Conservation (phyloP, 2,888 invertebrate species). For the Drosophila melanocephala region DNA sequence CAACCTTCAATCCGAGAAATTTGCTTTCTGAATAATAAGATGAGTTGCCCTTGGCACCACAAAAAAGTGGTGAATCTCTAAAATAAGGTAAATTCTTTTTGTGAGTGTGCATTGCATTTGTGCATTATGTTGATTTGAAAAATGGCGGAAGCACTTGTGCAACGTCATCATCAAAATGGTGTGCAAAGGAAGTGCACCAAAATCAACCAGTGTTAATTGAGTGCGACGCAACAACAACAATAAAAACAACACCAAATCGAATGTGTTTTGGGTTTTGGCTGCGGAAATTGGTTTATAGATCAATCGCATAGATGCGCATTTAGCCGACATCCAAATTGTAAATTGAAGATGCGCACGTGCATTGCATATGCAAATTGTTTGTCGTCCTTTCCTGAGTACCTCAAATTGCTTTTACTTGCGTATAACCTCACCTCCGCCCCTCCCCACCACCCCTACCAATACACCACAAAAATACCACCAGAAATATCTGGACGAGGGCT, state of each 20-base stretch:
- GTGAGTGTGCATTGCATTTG: slow-evolving; percentile 3
- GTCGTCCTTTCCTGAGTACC: slow-evolving; percentile 63
- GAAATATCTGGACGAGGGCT: slow-evolving; percentile 39
- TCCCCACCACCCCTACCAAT: background rate
- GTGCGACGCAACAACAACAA: slow-evolving; percentile 46
- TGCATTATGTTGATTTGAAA: slow-evolving; percentile 38
- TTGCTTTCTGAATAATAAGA: background rate
- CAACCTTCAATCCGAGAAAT: background rate
- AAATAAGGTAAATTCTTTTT: background rate
- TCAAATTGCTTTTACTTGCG: slow-evolving; percentile 64
- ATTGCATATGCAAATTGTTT: slow-evolving; percentile 73
- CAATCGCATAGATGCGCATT: slow-evolving; percentile 66
- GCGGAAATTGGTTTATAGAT: slow-evolving; percentile 77
- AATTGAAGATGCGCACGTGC: slow-evolving; percentile 78
- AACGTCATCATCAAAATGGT: slow-evolving; percentile 58
- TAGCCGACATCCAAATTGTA: slow-evolving; percentile 61
- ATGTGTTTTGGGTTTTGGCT: slow-evolving; percentile 54
- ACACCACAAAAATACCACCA: background rate
- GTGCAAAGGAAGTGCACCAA: slow-evolving; percentile 71
- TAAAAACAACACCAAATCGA: slow-evolving; percentile 28
- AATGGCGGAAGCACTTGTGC: slow-evolving; percentile 64
- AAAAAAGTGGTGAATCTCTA: background rate
- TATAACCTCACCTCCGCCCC: slow-evolving; percentile 8
- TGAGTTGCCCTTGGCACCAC: background rate
- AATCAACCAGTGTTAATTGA: slow-evolving; percentile 70